Base-by-base conservation (phyloP, 2,113 vertebrate genomes). In the Phocoena phocoena region DNA sequence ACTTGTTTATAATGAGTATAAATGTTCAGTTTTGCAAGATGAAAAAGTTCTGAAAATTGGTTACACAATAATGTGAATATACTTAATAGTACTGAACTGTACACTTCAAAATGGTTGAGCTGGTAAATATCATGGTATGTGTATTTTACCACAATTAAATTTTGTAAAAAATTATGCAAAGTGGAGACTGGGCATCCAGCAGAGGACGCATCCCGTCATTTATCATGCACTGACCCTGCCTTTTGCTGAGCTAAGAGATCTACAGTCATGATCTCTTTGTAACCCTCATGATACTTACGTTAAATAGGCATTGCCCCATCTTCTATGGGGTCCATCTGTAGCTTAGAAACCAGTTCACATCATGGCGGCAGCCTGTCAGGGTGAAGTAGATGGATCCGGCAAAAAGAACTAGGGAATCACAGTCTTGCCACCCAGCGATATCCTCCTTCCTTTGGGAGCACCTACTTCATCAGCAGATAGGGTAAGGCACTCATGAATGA, bases 341-440 rank as follows among this genome's bases (percentile, higher is more conserved):
- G 12, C 36, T 86, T 14, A 60, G 41, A 68, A 82, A 70, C n/a
- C 50, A 84, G n/a, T 25, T 44, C 25, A 55, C 6, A 7, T 77
- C 63, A 26, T 6, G 23, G 38, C 0, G 23, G 11, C 33, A 13
- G 31, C 14, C 5, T 0, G 2, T 68, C 17, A 50, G 3, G 11
- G 33, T 28, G 31, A 47, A 81, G 55, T 3, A 8, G 11, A 15
- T 0, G 0, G 58, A 36, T 3, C 58, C 33, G 21, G 41, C 17
- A 47, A 55, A 80, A 21, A 38, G 41, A 73, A 1, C 20, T 26
- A 13, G 17, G 21, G 15, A 28, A 25, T 31, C 31, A 9, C 0
- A 12, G 67, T 44, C 67, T 21, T 68, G n/a, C 47, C 47, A 11
- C 33, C 28, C 36, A 33, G 12, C 10, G 18, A 9, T 1, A 41